These are phyloP conservation scores for Azemiops feae DNA, from an alignment of 2,113 vertebrate species.

Conservation along the genomic window DNA sequence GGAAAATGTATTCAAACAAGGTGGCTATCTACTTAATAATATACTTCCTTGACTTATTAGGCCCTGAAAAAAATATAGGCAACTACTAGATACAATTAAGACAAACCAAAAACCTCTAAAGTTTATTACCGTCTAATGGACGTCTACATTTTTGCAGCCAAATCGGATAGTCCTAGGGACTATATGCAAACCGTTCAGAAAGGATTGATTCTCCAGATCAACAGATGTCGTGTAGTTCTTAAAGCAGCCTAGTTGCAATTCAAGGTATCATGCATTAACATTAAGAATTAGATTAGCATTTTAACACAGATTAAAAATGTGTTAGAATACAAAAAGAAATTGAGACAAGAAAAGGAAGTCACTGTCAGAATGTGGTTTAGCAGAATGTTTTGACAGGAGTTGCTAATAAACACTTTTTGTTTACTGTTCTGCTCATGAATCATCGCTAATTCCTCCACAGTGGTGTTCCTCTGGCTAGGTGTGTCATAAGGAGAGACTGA, in stretches of 20 bases:
- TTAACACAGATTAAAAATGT: neutral
- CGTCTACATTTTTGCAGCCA: neutral
- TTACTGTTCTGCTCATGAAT: conserved; percentile 53
- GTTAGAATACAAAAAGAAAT: neutral
- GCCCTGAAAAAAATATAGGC: neutral
- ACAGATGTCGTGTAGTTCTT: neutral
- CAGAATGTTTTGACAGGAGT: conserved; percentile 41
- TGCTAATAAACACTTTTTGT: conserved; percentile 55
- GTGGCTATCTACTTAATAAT: neutral
- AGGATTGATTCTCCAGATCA: neutral
- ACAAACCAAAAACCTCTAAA: neutral
- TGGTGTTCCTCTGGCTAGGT: conserved; percentile 49
- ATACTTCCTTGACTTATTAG: neutral
- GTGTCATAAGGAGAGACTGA: conserved; percentile 33
- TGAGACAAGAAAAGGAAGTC: neutral
- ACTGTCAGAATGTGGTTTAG: neutral
- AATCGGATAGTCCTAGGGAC: neutral
- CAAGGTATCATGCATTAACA: neutral
- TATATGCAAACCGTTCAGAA: neutral
- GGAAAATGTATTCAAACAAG: neutral
- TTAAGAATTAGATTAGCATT: neutral
- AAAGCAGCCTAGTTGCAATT: neutral
- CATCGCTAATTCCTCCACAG: conserved; percentile 46
- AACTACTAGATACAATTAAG: neutral
- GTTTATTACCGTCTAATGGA: neutral